phyloP scores from a whole-genome alignment of 2,113 vertebrate genomes.

The Acanthochromis polyacanthus region DNA sequence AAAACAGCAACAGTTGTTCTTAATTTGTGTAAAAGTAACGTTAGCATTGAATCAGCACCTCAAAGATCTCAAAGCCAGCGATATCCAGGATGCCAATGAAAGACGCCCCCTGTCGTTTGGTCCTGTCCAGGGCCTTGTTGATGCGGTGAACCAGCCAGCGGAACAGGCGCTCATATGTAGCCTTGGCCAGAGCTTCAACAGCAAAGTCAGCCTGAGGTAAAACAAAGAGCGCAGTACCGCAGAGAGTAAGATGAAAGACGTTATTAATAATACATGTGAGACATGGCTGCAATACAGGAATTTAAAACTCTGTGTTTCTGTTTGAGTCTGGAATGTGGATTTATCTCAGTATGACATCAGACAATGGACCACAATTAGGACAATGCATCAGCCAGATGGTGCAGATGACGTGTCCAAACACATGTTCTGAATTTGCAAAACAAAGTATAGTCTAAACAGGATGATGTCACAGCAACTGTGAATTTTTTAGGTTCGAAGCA shows the following conservation, averaged over 20 bases:
- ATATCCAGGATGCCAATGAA: conserved; percentile 99
- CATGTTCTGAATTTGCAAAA: not conserved
- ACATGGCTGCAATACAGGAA: not conserved
- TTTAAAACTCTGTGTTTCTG: not conserved
- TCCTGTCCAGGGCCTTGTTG: conserved; percentile 97
- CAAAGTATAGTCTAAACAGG: not conserved
- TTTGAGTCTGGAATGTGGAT: not conserved
- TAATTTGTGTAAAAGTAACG: not conserved
- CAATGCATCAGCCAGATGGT: conserved; percentile 9
- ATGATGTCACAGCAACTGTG: too few species aligned
- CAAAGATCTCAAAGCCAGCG: conserved; percentile 99
- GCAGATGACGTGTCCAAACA: conserved; percentile 13
- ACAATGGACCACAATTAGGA: conserved; percentile 6
- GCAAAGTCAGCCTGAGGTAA: conserved; percentile 94
- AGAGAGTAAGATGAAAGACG: not conserved
- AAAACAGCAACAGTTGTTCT: not conserved
- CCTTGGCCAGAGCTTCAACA: conserved; percentile 96
- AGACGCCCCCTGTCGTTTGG: conserved; percentile 96
- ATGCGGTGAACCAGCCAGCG: conserved; percentile 99
- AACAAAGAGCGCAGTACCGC: not conserved
- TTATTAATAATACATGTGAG: not conserved
- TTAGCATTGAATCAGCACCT: conserved; percentile 85
- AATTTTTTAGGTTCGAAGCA: conserved; percentile 2
- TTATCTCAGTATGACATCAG: conserved; percentile 3
- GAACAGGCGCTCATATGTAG: conserved; percentile 97